Base-by-base conservation (phyloP, 2,797 vertebrate genomes). In the Gallinago stenura region DNA sequence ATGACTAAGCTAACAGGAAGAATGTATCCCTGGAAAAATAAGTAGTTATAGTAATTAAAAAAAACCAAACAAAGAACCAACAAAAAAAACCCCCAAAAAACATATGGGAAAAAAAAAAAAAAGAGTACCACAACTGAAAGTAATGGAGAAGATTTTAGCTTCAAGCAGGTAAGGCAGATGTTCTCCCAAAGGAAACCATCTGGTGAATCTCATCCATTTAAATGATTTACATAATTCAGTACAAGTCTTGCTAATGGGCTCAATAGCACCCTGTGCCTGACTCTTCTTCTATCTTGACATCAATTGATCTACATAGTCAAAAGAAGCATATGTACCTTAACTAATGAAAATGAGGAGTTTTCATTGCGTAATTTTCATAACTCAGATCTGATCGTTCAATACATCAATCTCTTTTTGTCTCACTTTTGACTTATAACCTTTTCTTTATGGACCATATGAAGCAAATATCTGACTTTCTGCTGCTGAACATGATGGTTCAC, bases 111-210 rank as follows among this genome's bases (percentile, higher is more conserved):
- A 70, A 24, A 70, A 24, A 70, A 24, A 70, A 46, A 83, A 82
- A 58, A 71, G 10, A 35, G 3, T 76, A 33, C 71, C 33, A 8
- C 4, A 66, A 69, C 41, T 90, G 65, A 92, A 97, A 91, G 48
- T 58, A 33, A 10, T 48, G 64, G 43, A 83, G n/a, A 70, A 56
- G 57, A 85, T 76, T 89, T 89, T 90, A 90, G 72, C 84, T 92
- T 46, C 37, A 83, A 95, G 66, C 68, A 93, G 76, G 60, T 94
- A 87, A 94, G 91, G 64, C 71, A 94, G 86, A 60, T 83, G n/a
- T 69, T 86, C 51, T 92, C 28, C 43, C 66, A 62, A 5, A 90
- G 75, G 41, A 81, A 96, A 54, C 87, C 82, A 83, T 89, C 56
- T 93, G 76, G 35, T 77, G 43, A 71, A 83, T 66, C 71, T 91